Base-by-base conservation (phyloP, 2,888 invertebrate genomes). In the Cylloceria caligata region DNA sequence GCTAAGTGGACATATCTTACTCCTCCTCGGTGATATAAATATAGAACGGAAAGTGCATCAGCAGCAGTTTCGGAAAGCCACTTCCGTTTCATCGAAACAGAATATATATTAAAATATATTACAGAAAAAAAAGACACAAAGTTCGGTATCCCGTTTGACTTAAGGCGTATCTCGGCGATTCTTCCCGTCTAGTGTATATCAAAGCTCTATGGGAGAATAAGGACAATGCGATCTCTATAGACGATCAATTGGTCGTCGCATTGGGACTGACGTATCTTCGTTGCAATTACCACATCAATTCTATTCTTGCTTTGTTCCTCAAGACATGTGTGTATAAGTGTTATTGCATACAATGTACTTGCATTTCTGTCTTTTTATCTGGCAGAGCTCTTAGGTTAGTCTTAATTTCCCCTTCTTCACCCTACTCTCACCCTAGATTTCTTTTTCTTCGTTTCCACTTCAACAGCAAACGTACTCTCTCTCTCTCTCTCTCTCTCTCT, bases 401-500 rank as follows among this genome's bases (percentile, higher is more conserved):
- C 55, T 71, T 52, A 21, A 45, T 42, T 69, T 55, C 74, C 64
- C 77, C 80, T 57, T 27, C 77, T 39, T 11, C 42, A 13, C 9
- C 24, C 52, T 60, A 49, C 65, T 81, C 78, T 80, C 78, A 64
- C 74, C 74, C 68, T 81, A 76, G 80, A 71, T 73, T 30, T 79
- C 68, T 81, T 69, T 69, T 75, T 81, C 74, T 65, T 65, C 42
- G 39, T 62, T 68, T 68, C 71, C 77, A 77, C 83, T 75, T 80
- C 80, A 45, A 62, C 73, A 24, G 45, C 71, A n/a, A n/a, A n/a
- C n/a, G n/a, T 55, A 52, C 71, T 65, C 73, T 65, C 64, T 68
- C 73, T 34, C 60, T 69, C 69, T 71, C 30, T 39, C n/a, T 55
- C 64, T 60, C 67, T 45, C 65, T 74, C 68, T 69, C 21, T 52